Conservation (phyloP, 1,140 invertebrate species). For the Cherax quadricarinatus region DNA sequence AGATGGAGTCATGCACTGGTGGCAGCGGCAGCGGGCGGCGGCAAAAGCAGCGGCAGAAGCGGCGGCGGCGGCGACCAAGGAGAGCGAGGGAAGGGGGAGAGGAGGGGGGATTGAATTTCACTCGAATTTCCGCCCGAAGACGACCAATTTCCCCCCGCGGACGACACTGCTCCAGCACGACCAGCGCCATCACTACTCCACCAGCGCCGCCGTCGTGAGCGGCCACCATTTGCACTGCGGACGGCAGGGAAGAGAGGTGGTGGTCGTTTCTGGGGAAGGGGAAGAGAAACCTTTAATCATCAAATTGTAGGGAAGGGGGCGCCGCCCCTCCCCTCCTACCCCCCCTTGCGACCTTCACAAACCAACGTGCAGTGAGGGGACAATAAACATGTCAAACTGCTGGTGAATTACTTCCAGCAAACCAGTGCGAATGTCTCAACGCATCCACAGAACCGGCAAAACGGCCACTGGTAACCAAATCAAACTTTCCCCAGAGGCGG, state of each 20-base stretch:
- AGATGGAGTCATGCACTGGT: background rate
- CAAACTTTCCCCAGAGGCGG: constrained; percentile 63
- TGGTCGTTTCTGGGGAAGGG: background rate
- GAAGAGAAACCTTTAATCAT: constrained; percentile 50
- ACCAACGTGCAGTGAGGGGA: constrained; percentile 55
- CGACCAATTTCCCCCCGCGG: background rate
- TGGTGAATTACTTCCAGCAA: constrained; percentile 63
- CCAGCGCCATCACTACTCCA: background rate
- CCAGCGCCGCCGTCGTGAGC: background rate
- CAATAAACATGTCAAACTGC: constrained; percentile 64
- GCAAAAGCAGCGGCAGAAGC: too few species aligned
- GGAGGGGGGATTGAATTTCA: background rate
- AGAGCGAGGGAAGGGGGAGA: background rate
- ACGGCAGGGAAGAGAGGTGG: background rate
- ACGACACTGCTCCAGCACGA: background rate
- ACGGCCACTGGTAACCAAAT: constrained; percentile 68
- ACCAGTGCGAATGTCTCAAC: constrained; percentile 64
- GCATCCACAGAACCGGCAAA: constrained; percentile 51
- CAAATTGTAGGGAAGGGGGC: constrained; percentile 23
- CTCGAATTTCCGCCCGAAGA: background rate
- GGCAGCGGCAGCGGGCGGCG: background rate
- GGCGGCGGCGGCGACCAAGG: too few species aligned
- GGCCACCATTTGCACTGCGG: background rate
- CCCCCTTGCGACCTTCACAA: background rate
- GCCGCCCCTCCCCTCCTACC: background rate